Evolutionary conservation across 2,113 vertebrate species (phyloP).

Genomic region (Tragelaphus strepsiceros): DNA sequence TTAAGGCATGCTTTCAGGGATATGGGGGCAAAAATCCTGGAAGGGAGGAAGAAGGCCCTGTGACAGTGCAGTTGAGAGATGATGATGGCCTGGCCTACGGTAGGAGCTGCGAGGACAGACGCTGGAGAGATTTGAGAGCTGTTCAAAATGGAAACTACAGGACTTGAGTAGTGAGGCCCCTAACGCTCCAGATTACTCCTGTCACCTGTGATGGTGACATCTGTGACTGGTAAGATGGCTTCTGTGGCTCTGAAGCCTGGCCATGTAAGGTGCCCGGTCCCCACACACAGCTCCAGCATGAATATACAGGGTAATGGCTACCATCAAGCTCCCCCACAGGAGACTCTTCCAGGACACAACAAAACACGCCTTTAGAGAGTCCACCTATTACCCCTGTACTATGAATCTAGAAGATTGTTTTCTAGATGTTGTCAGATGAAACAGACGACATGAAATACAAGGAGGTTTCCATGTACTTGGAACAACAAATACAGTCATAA

Average conservation of each 20-base stretch:
- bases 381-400: neutral
- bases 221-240: neutral
- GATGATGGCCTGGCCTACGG: rapidly evolving
- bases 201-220: neutral
- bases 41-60: neutral
- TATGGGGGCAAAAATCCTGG: no score
- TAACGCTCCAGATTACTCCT: neutral
- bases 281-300: neutral
- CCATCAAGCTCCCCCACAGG: neutral
- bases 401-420: neutral
- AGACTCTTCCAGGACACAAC: neutral
- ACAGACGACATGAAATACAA: neutral
- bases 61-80: neutral
- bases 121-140: neutral
- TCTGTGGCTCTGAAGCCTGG: neutral
- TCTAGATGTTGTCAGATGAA: neutral
- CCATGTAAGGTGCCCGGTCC: neutral
- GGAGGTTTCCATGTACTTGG: neutral
- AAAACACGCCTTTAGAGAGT: neutral
- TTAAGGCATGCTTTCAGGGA: neutral
- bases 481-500: neutral
- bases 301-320: neutral
- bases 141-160: neutral
- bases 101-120: neutral
- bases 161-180: neutral